These are phyloP conservation scores for Knipowitschia caucasica DNA, from an alignment of 2,797 vertebrate genomes.

Conservation along the genomic window DNA sequence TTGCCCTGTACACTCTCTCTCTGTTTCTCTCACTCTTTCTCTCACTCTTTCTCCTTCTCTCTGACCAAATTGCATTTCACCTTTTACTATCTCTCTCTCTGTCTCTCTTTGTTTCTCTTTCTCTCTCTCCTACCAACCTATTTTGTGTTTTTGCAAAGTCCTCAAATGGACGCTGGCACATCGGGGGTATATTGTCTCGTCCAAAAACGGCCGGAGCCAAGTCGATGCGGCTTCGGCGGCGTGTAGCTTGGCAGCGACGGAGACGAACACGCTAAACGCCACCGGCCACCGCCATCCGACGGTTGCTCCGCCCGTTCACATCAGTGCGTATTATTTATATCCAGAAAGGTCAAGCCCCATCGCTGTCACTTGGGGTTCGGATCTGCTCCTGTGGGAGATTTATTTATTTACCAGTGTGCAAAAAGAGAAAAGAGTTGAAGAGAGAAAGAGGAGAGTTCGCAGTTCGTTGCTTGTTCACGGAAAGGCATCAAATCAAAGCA, in stretches of 20 bases:
- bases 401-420: constrained; percentile 26
- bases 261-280: constrained; percentile 65
- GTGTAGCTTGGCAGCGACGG: constrained; percentile 62
- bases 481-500: constrained; percentile 7
- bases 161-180: constrained; percentile 74
- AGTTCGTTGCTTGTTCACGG: constrained; percentile 8
- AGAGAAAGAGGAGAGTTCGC: constrained; percentile 2
- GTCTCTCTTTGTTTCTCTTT: constrained; percentile 17
- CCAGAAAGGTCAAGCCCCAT: constrained; percentile 50
- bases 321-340: constrained; percentile 59
- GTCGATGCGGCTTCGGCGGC: constrained; percentile 59
- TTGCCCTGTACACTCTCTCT: no score
- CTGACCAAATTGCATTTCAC: constrained; percentile 41
- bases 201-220: constrained; percentile 66
- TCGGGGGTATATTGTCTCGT: constrained; percentile 60
- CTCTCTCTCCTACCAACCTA: constrained; percentile 27
- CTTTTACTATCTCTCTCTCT: constrained; percentile 21
- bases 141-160: constrained; percentile 61
- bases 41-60: constrained; percentile 20
- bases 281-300: constrained; percentile 66
- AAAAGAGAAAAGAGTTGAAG: constrained; percentile 7
- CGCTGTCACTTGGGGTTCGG: constrained; percentile 46
- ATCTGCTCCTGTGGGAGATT: constrained; percentile 47
- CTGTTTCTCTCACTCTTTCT: constrained; percentile 7
- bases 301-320: constrained; percentile 56